These are phyloP conservation scores for Spatula versicolor DNA, from an alignment of 2,797 vertebrate genomes.

Conservation along the genomic window DNA sequence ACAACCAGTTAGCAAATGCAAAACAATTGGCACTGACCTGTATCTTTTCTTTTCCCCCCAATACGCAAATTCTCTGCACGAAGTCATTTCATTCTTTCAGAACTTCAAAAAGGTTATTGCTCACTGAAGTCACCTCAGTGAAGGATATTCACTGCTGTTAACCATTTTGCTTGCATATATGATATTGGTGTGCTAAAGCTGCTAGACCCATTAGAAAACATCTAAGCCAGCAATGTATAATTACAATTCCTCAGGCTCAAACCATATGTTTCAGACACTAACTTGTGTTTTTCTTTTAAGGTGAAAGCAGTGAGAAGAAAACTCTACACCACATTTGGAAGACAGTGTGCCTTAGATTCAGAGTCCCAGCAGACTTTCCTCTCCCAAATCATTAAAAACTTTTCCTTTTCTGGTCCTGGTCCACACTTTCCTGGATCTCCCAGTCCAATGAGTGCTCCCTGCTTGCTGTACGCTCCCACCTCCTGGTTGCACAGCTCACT, in stretches of 20 bases:
- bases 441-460: not conserved
- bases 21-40: not conserved
- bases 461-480: not conserved
- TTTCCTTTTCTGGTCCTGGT: not conserved
- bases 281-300: not conserved
- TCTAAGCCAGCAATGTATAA: not conserved
- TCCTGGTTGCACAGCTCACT: not conserved
- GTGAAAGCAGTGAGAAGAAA: not conserved
- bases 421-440: not conserved
- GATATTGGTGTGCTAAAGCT: not conserved
- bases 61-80: not conserved
- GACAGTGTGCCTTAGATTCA: fast-evolving
- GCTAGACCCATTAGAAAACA: not conserved
- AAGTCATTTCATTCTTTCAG: not conserved
- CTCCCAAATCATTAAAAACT: not conserved
- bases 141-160: not conserved
- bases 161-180: not conserved
- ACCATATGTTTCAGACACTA: not conserved
- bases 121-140: not conserved
- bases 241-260: not conserved
- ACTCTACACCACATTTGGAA: not conserved
- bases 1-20: not conserved
- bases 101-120: not conserved
- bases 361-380: not conserved
- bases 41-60: not conserved